Base-by-base conservation (phyloP, 2,888 invertebrate genomes). In the Caenorhabditis wallacei region DNA sequence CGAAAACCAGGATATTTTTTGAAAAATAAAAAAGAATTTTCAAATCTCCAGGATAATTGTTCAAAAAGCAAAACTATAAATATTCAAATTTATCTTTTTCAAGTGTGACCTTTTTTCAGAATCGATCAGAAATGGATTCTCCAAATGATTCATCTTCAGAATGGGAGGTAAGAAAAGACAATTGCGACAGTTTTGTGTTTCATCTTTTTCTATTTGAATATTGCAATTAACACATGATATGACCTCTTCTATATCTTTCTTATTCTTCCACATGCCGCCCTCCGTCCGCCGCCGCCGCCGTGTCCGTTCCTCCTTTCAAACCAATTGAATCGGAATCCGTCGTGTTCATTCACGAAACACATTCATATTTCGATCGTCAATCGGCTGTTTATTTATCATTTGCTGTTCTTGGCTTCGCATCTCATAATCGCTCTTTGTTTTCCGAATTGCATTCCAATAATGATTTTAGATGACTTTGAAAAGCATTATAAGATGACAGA, bases 221-320 rank as follows among this genome's bases (percentile, higher is more conserved):
- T 68, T 53, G 69, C 68, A 76, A 76, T 76, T 76, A 76, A 76
- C 76, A 76, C 76, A 69, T 76, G 76, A 76, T 69, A 76, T 68
- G 76, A 76, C 76, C 76, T 76, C 75, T 57, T 70, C 57, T 53
- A 20, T 37, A 40, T 59, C 59, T 30, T 61, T 46, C 53, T 37
- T 59, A 57, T 63, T 54, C 26, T 54, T 57, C 18, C 24, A 64
- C 63, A 56, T 69, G 56, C 69, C 69, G 54, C 40, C 57, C 53
- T 22, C 40, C 61, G 37, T 10, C n/a, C n/a, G n/a, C n/a, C n/a
- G n/a, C n/a, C n/a, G n/a, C n/a, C n/a, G n/a, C n/a, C n/a, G 22
- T 7, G 22, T 54, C 30, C 46, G 30, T 56, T 56, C 56, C 35
- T 56, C 35, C 26, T 48, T 66, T 37, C n/a, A n/a, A 48, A 61